Percentiles rank a stretch among this genome's conserved stretches.
Conservation (phyloP, 2,797 vertebrate genomes). For the Phalanger gymnotis region DNA sequence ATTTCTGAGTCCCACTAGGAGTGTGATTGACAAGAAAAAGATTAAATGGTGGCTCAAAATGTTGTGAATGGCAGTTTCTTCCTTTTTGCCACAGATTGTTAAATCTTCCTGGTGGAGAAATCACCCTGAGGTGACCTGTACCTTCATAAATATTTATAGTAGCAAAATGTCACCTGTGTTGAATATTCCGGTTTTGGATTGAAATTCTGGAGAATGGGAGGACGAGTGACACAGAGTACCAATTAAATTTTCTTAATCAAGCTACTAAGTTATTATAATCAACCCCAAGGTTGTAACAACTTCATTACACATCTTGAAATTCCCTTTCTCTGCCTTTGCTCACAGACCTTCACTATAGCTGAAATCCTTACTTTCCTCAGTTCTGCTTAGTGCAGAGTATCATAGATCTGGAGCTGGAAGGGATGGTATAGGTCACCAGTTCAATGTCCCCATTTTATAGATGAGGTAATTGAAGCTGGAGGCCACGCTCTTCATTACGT, state of each 20-base stretch:
- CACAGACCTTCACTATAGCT: neutral
- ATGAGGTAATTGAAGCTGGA: neutral
- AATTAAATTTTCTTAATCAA: conserved; percentile 55
- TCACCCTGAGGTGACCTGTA: conserved; percentile 61
- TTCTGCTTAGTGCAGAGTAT: neutral
- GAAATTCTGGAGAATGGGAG: conserved; percentile 54
- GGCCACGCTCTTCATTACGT: neutral
- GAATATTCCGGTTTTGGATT: conserved; percentile 58
- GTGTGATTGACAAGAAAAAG: neutral
- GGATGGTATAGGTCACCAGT: neutral
- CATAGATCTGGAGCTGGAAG: neutral
- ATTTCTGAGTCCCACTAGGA: conserved; percentile 58
- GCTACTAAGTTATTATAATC: conserved; percentile 46
- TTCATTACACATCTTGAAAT: conserved; percentile 5
- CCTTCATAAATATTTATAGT: conserved; percentile 67
- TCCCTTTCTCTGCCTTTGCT: neutral
- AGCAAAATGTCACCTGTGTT: conserved; percentile 62
- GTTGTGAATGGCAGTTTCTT: conserved; percentile 49
- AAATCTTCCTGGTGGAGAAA: conserved; percentile 30
- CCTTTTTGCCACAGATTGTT: conserved; percentile 56
- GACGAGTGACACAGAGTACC: conserved; percentile 34
- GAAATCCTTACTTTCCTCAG: neutral
- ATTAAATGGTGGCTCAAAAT: conserved; percentile 36
- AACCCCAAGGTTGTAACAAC: conserved; percentile 17
- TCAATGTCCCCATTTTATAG: neutral